Conservation (phyloP, 2,113 vertebrate genomes). For the Pandion haliaetus region DNA sequence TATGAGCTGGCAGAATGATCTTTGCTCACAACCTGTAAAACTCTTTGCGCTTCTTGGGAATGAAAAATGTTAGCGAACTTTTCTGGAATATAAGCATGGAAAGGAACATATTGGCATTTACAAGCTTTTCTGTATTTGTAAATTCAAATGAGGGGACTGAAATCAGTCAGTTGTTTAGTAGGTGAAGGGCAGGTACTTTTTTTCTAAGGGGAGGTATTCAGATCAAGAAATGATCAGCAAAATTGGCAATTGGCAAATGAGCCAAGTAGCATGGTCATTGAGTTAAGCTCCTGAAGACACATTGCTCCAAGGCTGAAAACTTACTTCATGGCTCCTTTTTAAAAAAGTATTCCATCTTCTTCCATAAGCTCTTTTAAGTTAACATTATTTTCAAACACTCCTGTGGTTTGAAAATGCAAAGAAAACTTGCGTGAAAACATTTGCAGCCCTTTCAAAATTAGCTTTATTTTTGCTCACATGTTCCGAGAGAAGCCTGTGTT, state of each 20-base stretch:
- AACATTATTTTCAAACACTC: background rate
- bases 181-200: background rate
- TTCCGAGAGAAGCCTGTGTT: background rate
- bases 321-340: background rate
- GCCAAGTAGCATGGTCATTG: background rate
- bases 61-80: constrained; percentile 11
- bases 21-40: constrained; percentile 22
- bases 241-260: constrained; percentile 3
- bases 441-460: background rate
- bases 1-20: background rate
- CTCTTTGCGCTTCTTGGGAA: background rate
- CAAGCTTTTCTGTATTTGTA: background rate
- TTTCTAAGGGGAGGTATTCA: background rate
- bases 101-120: background rate
- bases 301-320: background rate
- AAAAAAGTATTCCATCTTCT: background rate
- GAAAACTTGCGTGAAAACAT: background rate
- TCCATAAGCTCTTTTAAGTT: background rate
- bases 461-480: background rate
- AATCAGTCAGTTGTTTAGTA: constrained; percentile 8
- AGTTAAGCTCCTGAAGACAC: background rate
- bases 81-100: background rate
- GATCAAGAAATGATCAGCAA: constrained; percentile 3
- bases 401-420: background rate
- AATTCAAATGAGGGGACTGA: constrained; percentile 21